Conservation (phyloP, 1,140 invertebrate genomes). For the Forficula auricularia region DNA sequence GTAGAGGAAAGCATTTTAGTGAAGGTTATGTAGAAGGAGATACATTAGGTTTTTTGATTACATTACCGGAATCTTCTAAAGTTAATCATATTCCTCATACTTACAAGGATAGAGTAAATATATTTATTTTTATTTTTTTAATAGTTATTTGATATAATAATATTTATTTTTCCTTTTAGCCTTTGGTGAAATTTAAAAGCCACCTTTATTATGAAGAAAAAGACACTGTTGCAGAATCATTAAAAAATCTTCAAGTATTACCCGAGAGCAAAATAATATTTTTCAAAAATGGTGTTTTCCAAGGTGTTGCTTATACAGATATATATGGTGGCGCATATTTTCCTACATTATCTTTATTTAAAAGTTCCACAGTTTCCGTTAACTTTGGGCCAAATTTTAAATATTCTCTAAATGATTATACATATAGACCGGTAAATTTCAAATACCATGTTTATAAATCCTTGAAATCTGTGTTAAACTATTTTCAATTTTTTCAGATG, state of each 20-base stretch:
- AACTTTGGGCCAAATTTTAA: constrained; percentile 97
- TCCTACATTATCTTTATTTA: constrained; percentile 83
- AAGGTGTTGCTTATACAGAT: constrained; percentile 70
- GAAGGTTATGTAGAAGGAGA: constrained; percentile 79
- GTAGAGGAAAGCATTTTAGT: constrained; percentile 79
- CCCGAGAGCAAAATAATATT: constrained; percentile 71
- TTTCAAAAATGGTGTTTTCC: constrained; percentile 82
- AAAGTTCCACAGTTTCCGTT: constrained; percentile 70
- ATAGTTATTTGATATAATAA: not conserved
- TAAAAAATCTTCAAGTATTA: constrained; percentile 59
- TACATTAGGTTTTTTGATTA: constrained; percentile 77
- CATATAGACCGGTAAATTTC: constrained; percentile 64
- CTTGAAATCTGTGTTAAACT: no score
- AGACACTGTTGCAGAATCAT: constrained; percentile 70
- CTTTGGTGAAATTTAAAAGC: constrained; percentile 93
- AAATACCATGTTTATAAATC: no score
- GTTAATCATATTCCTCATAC: constrained; percentile 63
- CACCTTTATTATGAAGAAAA: constrained; percentile 97
- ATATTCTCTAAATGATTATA: constrained; percentile 46
- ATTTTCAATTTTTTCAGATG: constrained; percentile 45
- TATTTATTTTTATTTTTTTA: not conserved
- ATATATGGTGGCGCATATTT: constrained; percentile 86
- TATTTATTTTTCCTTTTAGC: constrained; percentile 37
- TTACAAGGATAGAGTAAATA: constrained; percentile 79
- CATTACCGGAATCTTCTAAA: constrained; percentile 46